Evolutionary conservation across 2,113 vertebrate species (phyloP).

Genomic region (Hydropotes inermis): DNA sequence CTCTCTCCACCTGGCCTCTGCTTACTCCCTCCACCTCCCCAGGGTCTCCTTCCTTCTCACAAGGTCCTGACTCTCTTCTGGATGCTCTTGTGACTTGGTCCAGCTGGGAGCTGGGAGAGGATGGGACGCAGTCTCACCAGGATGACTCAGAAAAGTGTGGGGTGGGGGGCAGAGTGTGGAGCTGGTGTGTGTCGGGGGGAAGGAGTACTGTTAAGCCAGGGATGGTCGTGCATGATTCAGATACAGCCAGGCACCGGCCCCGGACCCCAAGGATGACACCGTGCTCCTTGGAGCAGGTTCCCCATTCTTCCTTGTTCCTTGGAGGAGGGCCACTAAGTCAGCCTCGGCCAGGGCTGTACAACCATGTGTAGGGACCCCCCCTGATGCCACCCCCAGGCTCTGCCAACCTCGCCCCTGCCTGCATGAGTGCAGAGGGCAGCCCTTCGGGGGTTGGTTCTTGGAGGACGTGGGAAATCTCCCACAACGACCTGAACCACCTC

Average conservation of each 20-base stretch:
- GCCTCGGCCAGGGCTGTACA: background rate
- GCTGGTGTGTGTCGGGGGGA: accelerated
- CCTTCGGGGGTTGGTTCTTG: slow-evolving; percentile 65
- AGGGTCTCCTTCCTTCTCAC: background rate
- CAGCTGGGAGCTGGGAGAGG: accelerated
- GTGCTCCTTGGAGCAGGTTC: accelerated
- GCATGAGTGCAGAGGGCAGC: slow-evolving; percentile 20
- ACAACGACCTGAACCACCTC: slow-evolving; percentile 53
- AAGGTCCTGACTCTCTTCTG: background rate
- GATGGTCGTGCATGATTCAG: accelerated
- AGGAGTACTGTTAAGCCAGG: accelerated
- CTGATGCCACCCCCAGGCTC: accelerated
- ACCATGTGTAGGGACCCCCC: background rate
- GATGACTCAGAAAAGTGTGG: accelerated
- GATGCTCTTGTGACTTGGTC: accelerated
- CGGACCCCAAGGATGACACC: accelerated
- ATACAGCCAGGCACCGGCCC: accelerated
- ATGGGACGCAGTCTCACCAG: too few species aligned
- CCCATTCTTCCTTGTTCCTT: background rate
- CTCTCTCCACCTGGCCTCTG: accelerated
- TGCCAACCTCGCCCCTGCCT: background rate
- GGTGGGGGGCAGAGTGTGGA: accelerated
- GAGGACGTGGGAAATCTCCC: slow-evolving; percentile 58
- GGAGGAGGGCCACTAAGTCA: background rate
- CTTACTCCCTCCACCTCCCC: accelerated